phyloP scores from a whole-genome alignment of 2,888 invertebrate species.

The Pheosia gnoma region DNA sequence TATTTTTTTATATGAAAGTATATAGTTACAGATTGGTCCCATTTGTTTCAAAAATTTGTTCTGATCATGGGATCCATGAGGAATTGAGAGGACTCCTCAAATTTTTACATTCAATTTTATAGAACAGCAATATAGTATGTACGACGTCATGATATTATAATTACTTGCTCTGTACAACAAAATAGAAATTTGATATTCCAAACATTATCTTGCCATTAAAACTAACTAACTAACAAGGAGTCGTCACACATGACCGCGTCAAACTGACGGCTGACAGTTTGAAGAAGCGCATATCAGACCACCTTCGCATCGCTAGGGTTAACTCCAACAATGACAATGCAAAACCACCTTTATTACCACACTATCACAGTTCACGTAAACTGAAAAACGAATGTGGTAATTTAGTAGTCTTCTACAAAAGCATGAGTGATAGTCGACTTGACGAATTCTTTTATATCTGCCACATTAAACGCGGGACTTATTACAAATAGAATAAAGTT shows the following conservation, averaged over 20 bases:
- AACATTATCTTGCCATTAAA: slow-evolving; percentile 72
- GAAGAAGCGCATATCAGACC: slow-evolving; percentile 65
- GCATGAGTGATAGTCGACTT: slow-evolving; percentile 69
- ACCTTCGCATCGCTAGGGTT: slow-evolving; percentile 55
- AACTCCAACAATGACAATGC: slow-evolving; percentile 12
- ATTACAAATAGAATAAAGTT: slow-evolving; percentile 12
- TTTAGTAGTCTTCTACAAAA: slow-evolving; percentile 52
- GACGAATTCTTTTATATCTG: slow-evolving; percentile 67
- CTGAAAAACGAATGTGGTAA: slow-evolving; percentile 29
- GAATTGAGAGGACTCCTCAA: too few relatives aligned
- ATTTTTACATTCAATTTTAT: too few relatives aligned
- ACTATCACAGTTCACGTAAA: slow-evolving; percentile 28
- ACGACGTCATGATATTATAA: not conserved
- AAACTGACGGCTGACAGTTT: slow-evolving; percentile 72
- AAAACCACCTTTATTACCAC: slow-evolving; percentile 35
- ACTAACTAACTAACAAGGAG: slow-evolving; percentile 73
- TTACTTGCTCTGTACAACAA: slow-evolving; percentile 17
- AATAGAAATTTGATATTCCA: slow-evolving; percentile 27
- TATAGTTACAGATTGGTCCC: too few relatives aligned
- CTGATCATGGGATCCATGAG: too few relatives aligned
- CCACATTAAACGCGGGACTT: slow-evolving; percentile 10
- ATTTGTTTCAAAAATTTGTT: too few relatives aligned
- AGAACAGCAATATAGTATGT: too few relatives aligned
- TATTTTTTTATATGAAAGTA: too few relatives aligned
- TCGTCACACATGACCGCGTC: slow-evolving; percentile 74